These are phyloP conservation scores for Psittacus erithacus DNA, from an alignment of 2,113 vertebrate genomes.

Conservation along the genomic window DNA sequence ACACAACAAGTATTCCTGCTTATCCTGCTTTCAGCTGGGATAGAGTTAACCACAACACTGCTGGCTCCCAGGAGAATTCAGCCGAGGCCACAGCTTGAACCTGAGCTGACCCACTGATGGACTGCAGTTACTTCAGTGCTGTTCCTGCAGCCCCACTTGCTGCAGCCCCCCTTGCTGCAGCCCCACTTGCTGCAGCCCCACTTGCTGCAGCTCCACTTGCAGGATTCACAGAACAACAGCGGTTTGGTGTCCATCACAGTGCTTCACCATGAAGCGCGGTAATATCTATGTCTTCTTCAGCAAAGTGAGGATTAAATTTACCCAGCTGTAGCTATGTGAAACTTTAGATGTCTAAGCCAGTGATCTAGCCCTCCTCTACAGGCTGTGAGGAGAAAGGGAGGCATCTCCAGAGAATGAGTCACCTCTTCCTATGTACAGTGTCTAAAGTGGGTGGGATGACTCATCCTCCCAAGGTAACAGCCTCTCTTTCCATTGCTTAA, in stretches of 20 bases:
- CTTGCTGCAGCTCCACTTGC: not conserved
- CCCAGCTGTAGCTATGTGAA: not conserved
- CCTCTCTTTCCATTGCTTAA: constrained; percentile 3
- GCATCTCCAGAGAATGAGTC: constrained; percentile 51
- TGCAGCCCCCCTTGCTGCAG: not conserved
- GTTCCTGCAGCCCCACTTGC: not conserved
- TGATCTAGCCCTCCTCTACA: not conserved
- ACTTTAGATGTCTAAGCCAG: not conserved
- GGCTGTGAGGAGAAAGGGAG: not conserved
- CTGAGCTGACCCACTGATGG: not conserved
- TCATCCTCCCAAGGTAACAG: constrained; percentile 47
- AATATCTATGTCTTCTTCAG: not conserved
- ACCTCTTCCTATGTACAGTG: not conserved
- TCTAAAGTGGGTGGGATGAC: constrained; percentile 62
- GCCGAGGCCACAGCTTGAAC: not conserved
- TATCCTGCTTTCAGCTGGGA: not conserved
- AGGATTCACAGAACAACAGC: not conserved
- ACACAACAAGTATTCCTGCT: not conserved
- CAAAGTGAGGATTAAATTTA: not conserved
- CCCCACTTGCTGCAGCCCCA: not conserved
- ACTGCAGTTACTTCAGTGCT: not conserved
- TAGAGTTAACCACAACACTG: not conserved
- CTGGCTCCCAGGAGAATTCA: not conserved
- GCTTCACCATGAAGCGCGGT: not conserved
- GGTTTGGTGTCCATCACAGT: not conserved